phyloP scores from a whole-genome alignment of 2,113 vertebrate species.

The Dipodomys merriami region DNA sequence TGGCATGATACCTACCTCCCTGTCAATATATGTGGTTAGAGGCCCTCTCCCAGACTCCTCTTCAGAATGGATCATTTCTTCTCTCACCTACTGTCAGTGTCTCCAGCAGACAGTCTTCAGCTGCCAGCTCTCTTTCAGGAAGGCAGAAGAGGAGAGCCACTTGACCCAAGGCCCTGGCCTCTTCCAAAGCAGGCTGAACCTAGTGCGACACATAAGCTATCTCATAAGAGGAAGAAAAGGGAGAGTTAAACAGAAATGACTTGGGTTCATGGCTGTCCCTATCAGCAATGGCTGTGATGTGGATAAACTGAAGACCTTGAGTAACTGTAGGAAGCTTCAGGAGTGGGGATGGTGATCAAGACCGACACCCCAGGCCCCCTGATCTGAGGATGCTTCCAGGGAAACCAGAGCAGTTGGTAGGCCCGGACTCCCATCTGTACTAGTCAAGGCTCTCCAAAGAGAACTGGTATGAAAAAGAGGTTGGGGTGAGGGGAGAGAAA shows the following conservation, averaged over 20 bases:
- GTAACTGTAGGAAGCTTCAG: background rate
- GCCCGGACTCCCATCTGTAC: background rate
- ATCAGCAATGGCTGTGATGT: too few species aligned
- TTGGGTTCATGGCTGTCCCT: accelerated
- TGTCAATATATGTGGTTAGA: too few species aligned
- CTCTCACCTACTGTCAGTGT: background rate
- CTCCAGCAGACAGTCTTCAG: background rate
- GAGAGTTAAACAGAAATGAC: background rate
- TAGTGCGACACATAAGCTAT: background rate
- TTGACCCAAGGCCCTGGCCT: background rate
- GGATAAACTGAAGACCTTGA: too few species aligned
- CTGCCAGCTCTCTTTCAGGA: background rate
- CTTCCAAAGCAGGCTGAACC: background rate
- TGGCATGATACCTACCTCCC: background rate
- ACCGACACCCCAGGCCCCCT: background rate
- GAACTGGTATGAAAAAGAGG: background rate
- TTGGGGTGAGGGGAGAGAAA: too few species aligned
- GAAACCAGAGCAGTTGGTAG: background rate
- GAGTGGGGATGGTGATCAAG: background rate
- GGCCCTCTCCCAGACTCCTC: too few species aligned
- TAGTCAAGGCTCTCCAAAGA: background rate
- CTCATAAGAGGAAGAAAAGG: background rate
- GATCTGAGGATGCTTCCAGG: background rate
- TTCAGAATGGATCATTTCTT: background rate
- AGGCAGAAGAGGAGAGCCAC: background rate